A percentile compares a stretch with the other conserved stretches of the same genome.
Conservation (phyloP, 1,140 invertebrate species). For the Euglossa dilemma region DNA sequence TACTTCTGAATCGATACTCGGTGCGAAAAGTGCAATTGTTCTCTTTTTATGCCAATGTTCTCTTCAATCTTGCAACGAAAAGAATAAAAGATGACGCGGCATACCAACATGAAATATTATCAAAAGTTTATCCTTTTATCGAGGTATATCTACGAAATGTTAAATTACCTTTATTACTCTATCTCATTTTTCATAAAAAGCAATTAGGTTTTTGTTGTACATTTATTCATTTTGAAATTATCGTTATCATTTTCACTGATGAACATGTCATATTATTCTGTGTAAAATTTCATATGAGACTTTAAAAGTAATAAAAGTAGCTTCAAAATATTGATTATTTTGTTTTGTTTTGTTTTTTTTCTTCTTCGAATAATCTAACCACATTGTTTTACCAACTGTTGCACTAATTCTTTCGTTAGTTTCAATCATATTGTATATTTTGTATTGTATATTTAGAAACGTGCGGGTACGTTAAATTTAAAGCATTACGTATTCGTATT, state of each 20-base stretch:
- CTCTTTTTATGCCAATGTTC: neutral
- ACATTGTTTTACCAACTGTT: neutral
- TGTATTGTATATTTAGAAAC: neutral
- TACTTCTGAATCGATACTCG: neutral
- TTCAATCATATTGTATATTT: neutral
- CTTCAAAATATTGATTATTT: too few species aligned
- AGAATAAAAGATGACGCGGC: neutral
- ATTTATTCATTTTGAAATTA: too few species aligned
- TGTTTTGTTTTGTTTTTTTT: too few species aligned
- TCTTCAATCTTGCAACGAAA: neutral
- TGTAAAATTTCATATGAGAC: too few species aligned
- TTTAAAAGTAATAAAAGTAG: too few species aligned
- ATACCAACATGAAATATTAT: neutral
- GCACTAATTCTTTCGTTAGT: neutral
- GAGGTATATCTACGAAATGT: neutral
- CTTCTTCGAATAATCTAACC: too few species aligned
- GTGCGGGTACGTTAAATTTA: neutral
- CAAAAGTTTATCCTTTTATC: conserved; percentile 13
- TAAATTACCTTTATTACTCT: neutral
- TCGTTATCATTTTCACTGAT: too few species aligned
- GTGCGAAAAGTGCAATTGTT: neutral
- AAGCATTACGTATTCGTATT: too few species aligned
- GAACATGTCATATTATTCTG: too few species aligned
- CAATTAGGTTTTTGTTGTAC: neutral
- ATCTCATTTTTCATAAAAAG: neutral